Percentiles rank a stretch among this genome's conserved stretches.
phyloP scores from a whole-genome alignment of 1,140 invertebrate genomes.

The Euwallacea fornicatus region DNA sequence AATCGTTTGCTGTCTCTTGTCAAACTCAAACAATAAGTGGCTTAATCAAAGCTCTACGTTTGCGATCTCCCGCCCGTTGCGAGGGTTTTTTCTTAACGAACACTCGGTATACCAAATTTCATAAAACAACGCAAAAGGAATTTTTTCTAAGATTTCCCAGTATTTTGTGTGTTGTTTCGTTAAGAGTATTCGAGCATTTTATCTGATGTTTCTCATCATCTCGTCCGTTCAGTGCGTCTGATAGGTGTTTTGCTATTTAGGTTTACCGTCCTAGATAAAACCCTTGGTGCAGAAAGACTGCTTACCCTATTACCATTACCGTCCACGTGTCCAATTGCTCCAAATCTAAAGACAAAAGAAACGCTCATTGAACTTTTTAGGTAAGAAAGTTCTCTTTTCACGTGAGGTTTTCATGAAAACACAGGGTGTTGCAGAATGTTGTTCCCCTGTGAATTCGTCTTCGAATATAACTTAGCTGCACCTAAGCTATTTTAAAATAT shows the following conservation, averaged over 20 bases:
- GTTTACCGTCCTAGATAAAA: conserved; percentile 79
- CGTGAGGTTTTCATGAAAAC: background rate
- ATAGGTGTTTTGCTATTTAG: conserved; percentile 27
- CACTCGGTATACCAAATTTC: too few species aligned
- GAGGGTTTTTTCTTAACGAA: too few species aligned
- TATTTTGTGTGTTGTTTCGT: too few species aligned
- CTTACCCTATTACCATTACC: conserved; percentile 74
- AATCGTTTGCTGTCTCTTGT: too few species aligned
- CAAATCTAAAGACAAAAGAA: conserved; percentile 57
- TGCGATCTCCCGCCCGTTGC: too few species aligned
- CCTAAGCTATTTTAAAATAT: background rate
- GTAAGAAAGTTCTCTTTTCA: conserved; percentile 2
- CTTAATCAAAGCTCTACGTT: too few species aligned
- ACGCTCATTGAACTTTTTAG: conserved; percentile 77
- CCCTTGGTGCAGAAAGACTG: conserved; percentile 79
- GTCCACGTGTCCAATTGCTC: conserved; percentile 59
- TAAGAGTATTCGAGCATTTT: too few species aligned
- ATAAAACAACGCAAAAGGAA: too few species aligned
- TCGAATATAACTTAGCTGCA: background rate
- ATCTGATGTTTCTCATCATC: too few species aligned
- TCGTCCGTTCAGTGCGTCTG: too few species aligned
- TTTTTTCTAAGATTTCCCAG: too few species aligned
- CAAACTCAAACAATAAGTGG: too few species aligned
- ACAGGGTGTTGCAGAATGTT: background rate
- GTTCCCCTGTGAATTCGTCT: background rate